Evolutionary conservation across 2,797 vertebrate genomes (phyloP).

Genomic region (Sarcophilus harrisii): DNA sequence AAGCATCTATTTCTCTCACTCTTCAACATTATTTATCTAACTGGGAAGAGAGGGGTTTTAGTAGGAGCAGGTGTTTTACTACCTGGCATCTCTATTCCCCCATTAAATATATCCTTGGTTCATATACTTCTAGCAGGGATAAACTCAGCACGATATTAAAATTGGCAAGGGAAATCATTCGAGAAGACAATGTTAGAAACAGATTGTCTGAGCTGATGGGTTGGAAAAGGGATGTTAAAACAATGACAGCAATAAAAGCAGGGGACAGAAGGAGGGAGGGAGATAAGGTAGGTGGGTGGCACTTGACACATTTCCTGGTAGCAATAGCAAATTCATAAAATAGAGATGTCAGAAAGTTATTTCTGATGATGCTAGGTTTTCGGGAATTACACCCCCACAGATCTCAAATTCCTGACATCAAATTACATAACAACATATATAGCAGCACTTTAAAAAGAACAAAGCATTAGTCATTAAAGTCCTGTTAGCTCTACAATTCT

Average conservation of each 20-base stretch:
- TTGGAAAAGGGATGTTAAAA: slow-evolving; percentile 60
- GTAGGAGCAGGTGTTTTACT: slow-evolving; percentile 76
- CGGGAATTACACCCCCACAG: slow-evolving; percentile 20
- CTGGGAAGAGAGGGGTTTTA: slow-evolving; percentile 55
- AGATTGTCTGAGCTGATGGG: slow-evolving; percentile 43
- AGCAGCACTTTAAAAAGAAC: background rate
- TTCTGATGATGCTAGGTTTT: background rate
- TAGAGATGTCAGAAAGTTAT: slow-evolving; percentile 20
- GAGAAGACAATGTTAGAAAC: slow-evolving; percentile 58
- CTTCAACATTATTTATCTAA: slow-evolving; percentile 39
- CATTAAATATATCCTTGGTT: slow-evolving; percentile 70
- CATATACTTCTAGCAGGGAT: slow-evolving; percentile 66
- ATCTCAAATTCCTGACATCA: slow-evolving; percentile 41
- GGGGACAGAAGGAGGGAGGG: background rate
- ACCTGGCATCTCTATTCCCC: slow-evolving; percentile 64
- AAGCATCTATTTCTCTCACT: background rate
- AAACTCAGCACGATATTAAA: slow-evolving; percentile 45
- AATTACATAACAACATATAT: slow-evolving; percentile 37
- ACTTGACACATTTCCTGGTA: background rate
- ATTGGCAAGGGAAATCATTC: slow-evolving; percentile 75
- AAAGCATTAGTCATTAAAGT: background rate
- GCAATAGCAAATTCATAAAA: background rate
- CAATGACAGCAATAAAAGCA: slow-evolving; percentile 14
- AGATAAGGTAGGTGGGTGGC: background rate
- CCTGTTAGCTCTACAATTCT: background rate